Conservation (phyloP, 2,888 invertebrate genomes). For the Cephus pulcher region DNA sequence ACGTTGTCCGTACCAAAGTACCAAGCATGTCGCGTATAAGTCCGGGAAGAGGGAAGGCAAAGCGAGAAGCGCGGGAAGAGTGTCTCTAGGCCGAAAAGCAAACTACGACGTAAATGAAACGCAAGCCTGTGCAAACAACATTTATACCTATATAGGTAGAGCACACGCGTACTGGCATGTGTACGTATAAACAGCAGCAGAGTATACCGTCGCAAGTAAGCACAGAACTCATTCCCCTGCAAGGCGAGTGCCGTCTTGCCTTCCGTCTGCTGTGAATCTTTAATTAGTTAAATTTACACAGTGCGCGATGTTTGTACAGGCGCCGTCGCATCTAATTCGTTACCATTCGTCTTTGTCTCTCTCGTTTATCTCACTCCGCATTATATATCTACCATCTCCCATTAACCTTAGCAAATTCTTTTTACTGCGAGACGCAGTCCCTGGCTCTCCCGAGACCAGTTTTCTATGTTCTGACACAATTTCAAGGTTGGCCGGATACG, state of each 20-base stretch:
- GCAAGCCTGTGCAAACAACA: constrained; percentile 44
- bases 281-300: constrained; percentile 47
- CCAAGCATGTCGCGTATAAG: neutral
- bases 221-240: neutral
- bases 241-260: neutral
- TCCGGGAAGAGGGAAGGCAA: neutral
- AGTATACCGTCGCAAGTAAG: neutral
- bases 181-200: constrained; percentile 2
- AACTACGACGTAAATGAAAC: constrained; percentile 47
- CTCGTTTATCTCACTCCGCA: neutral
- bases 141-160: neutral
- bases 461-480: neutral
- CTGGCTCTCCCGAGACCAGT: neutral
- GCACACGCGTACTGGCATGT: neutral
- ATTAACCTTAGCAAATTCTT: neutral
- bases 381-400: constrained; percentile 9
- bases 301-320: constrained; percentile 42
- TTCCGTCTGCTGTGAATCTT: constrained; percentile 26
- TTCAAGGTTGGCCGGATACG: neutral
- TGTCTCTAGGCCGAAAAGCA: constrained; percentile 62
- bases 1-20: constrained; percentile 30
- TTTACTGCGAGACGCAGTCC: neutral
- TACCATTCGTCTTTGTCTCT: neutral
- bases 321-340: constrained; percentile 27
- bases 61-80: constrained; percentile 34